Conservation (phyloP, 2,888 invertebrate genomes). For the Axea sp. region DNA sequence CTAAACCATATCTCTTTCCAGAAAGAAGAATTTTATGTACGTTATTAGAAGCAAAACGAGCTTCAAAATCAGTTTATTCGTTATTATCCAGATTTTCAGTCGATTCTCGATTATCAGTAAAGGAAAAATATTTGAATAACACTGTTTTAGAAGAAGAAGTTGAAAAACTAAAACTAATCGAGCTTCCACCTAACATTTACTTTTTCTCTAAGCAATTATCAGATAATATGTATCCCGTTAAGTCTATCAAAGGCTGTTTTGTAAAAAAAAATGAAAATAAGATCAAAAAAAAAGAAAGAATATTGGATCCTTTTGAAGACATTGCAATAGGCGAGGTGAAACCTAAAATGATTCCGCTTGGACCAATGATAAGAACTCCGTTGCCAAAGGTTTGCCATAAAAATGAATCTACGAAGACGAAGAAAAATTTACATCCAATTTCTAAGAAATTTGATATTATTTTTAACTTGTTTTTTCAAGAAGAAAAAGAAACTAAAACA, state of each 20-base stretch:
- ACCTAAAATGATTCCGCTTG: slow-evolving; percentile 72
- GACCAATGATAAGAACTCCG: slow-evolving; percentile 72
- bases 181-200: slow-evolving; percentile 71
- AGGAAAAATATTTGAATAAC: slow-evolving; percentile 63
- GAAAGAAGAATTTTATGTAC: slow-evolving; percentile 69
- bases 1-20: slow-evolving; percentile 73
- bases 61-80: slow-evolving; percentile 73
- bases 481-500: slow-evolving; percentile 7
- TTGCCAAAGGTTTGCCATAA: slow-evolving; percentile 54
- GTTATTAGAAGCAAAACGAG: slow-evolving; percentile 73
- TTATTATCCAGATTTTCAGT: slow-evolving; percentile 76
- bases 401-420: neutral
- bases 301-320: slow-evolving; percentile 42
- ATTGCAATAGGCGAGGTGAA: slow-evolving; percentile 62
- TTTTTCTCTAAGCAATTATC: slow-evolving; percentile 71
- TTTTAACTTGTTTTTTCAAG: slow-evolving; percentile 70
- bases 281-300: slow-evolving; percentile 42
- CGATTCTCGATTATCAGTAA: slow-evolving; percentile 73
- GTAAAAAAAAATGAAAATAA: slow-evolving; percentile 66
- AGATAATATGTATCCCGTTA: slow-evolving; percentile 71
- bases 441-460: slow-evolving; percentile 71
- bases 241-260: slow-evolving; percentile 74
- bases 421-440: slow-evolving; percentile 27
- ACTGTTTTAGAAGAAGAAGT: slow-evolving; percentile 24
- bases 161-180: slow-evolving; percentile 70